Evolutionary conservation across 2,797 vertebrate genomes (phyloP).

Genomic region (Cirrhinus molitorella): DNA sequence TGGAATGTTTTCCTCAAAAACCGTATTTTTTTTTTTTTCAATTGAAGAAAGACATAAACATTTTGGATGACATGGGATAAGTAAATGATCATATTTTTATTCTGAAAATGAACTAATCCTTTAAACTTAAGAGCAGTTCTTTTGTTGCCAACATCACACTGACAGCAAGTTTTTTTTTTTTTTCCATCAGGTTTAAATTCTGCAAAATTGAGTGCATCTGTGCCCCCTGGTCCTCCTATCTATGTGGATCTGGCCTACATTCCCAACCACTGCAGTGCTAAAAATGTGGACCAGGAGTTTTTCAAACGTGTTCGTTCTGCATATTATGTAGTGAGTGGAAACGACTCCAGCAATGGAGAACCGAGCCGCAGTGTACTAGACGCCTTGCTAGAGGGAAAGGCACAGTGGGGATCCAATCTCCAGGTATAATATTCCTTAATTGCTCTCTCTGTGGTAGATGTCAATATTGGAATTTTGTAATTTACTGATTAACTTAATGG

Average conservation of each 20-base stretch:
- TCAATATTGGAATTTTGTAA: conserved; percentile 6
- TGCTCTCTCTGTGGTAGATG: not conserved
- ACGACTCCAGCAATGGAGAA: conserved; percentile 89
- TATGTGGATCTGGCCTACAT: conserved; percentile 98
- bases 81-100: too few species aligned
- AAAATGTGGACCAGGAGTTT: conserved; percentile 97
- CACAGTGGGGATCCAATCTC: conserved; percentile 97
- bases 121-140: not conserved
- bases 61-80: too few species aligned
- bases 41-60: too few species aligned
- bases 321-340: conserved; percentile 97
- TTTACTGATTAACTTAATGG: not conserved
- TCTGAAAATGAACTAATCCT: too few species aligned
- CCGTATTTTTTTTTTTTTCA: too few species aligned
- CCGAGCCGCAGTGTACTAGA: conserved; percentile 92
- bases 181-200: conserved; percentile 69
- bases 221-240: conserved; percentile 84
- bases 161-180: not conserved
- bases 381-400: conserved; percentile 93
- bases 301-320: conserved; percentile 94
- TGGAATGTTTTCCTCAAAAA: too few species aligned
- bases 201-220: conserved; percentile 81
- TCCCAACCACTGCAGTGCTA: conserved; percentile 98
- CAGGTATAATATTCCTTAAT: conserved; percentile 82
- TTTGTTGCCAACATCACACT: conserved; percentile 5